phyloP scores from a whole-genome alignment of 2,888 invertebrate genomes.

The Drosophila mayaguana region DNA sequence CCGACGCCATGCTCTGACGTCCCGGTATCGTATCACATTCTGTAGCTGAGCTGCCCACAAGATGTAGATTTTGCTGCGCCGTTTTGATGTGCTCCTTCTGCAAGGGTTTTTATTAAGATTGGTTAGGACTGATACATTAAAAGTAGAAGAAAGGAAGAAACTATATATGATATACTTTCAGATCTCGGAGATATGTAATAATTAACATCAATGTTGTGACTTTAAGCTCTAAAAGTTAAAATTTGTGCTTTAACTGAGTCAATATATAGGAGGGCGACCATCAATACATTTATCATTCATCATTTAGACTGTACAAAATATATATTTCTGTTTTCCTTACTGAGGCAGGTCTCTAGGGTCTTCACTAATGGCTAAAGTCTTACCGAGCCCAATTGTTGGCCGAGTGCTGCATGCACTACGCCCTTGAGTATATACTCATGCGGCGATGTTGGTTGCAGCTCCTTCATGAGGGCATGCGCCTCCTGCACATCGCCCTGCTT shows the following conservation, averaged over 20 bases:
- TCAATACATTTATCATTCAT: too few relatives aligned
- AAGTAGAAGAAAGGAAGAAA: too few relatives aligned
- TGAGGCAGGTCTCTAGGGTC: too few relatives aligned
- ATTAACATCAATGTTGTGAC: too few relatives aligned
- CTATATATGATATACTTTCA: too few relatives aligned
- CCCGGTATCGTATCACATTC: slow-evolving; percentile 99
- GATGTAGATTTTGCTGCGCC: slow-evolving; percentile 97
- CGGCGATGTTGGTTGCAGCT: slow-evolving; percentile 96
- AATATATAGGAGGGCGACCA: too few relatives aligned
- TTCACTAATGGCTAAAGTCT: neutral
- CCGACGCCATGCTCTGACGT: slow-evolving; percentile 99
- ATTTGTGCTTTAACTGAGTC: too few relatives aligned
- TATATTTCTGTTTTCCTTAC: too few relatives aligned
- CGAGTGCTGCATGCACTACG: slow-evolving; percentile 96
- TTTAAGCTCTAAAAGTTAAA: too few relatives aligned
- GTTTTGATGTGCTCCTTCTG: slow-evolving; percentile 97
- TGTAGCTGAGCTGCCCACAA: slow-evolving; percentile 97
- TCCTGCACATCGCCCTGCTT: slow-evolving; percentile 95
- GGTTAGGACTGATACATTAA: too few relatives aligned
- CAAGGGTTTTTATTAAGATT: slow-evolving; percentile 57
- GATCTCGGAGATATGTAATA: too few relatives aligned
- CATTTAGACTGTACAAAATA: too few relatives aligned
- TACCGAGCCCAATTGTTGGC: slow-evolving; percentile 96
- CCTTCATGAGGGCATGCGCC: slow-evolving; percentile 94
- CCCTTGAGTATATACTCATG: slow-evolving; percentile 98